phyloP scores from a whole-genome alignment of 2,888 invertebrate genomes.

The Ernsta delagoae region DNA sequence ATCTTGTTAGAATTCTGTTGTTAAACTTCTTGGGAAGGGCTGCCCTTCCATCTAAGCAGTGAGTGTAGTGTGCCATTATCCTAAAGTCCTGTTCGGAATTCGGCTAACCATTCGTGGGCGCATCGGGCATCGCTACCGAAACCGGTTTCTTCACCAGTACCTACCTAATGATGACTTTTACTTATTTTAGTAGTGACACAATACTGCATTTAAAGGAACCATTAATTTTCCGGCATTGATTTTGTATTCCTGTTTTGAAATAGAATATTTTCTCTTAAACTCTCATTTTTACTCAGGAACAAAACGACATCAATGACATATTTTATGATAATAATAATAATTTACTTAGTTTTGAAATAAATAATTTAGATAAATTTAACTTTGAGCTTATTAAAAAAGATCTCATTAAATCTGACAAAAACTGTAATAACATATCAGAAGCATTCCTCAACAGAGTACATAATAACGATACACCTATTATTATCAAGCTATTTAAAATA shows the following conservation, averaged over 20 bases:
- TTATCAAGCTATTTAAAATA: slow-evolving; percentile 13
- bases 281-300: too few species aligned
- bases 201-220: too few species aligned
- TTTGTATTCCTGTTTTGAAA: too few species aligned
- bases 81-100: slow-evolving; percentile 31
- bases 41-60: neutral
- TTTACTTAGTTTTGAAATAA: too few species aligned
- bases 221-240: too few species aligned
- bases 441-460: neutral
- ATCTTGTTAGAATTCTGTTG: neutral
- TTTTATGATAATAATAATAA: too few species aligned
- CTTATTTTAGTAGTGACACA: slow-evolving; percentile 14
- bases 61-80: slow-evolving; percentile 16
- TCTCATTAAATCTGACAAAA: neutral
- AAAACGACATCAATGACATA: too few species aligned
- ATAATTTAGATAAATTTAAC: too few species aligned
- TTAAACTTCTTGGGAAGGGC: neutral
- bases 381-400: neutral
- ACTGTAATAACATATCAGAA: neutral
- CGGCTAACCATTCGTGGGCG: slow-evolving; percentile 33
- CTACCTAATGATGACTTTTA: slow-evolving; percentile 35
- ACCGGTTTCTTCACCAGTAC: slow-evolving; percentile 38
- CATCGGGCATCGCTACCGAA: slow-evolving; percentile 22
- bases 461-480: slow-evolving; percentile 7
- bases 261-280: too few species aligned